A percentile compares a stretch with the other conserved stretches of the same genome.
phyloP scores from a whole-genome alignment of 92 coral and sea anemone species.

The Parazoanthus darwini region DNA sequence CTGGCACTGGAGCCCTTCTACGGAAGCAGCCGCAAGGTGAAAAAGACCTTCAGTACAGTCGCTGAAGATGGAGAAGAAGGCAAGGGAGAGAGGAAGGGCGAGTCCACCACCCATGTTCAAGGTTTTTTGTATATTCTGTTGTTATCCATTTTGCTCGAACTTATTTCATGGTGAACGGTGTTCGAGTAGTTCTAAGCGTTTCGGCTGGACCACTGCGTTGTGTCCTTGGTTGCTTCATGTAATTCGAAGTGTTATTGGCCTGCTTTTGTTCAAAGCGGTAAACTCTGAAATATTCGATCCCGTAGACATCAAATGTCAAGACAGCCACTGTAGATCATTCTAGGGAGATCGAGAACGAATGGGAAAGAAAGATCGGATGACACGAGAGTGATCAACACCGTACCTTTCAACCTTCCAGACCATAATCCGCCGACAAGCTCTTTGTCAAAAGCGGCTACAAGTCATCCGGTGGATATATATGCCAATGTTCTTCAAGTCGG shows the following conservation, averaged over 20 bases:
- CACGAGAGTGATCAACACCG: constrained; percentile 21
- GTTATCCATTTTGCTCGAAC: too few relatives aligned
- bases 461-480: constrained; percentile 1
- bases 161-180: too few relatives aligned
- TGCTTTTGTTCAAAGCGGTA: background rate
- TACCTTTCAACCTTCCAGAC: constrained; percentile 24
- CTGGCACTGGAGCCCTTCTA: constrained; percentile 87
- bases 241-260: background rate
- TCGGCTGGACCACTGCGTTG: too few relatives aligned
- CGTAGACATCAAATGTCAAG: background rate
- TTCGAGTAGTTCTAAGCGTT: too few relatives aligned
- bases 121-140: background rate
- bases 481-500: constrained; percentile 18
- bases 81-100: constrained; percentile 28
- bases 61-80: constrained; percentile 51
- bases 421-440: constrained; percentile 27
- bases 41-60: constrained; percentile 54
- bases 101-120: constrained; percentile 46
- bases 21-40: constrained; percentile 69
- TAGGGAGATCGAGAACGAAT: background rate
- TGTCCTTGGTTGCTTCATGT: background rate
- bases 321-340: background rate
- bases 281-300: background rate
- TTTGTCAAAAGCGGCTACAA: constrained; percentile 2
- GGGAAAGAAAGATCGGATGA: background rate